Evolutionary conservation across 2,797 vertebrate species (phyloP), one percentile per base, ranked within the genome.

Genomic region (Coranthus polyacanthus): DNA sequence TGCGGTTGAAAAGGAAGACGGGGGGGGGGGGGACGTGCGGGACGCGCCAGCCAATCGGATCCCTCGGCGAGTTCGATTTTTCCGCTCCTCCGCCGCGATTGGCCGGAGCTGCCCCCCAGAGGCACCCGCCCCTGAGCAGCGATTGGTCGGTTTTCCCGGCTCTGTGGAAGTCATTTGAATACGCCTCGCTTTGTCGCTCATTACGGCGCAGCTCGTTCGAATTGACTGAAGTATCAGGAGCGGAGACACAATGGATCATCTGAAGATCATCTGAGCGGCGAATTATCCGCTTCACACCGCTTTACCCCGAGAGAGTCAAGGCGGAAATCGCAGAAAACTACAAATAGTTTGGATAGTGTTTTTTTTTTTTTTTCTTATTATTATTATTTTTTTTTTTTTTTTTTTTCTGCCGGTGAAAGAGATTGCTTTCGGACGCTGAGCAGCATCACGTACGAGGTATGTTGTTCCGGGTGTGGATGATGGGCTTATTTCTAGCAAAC

Each of bases 101-200:
- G 92, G 93, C 0, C 47, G 0, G 11, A 1, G 0, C 0, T 0
- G 5, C 18, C 68, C 47, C n/a, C 55, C 0, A 0, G 39, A 49
- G 67, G 29, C n/a, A 4, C 39, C 81, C 81, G 16, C 78, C 82
- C 9, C 47, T 43, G 22, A 0, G 16, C 45, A 0, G 24, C 45
- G 73, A 88, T 92, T 91, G 88, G 86, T 16, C 22, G 4, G 15
- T 70, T 92, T 93, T 93, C 91, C 89, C 92, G 92, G 91, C 89
- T 91, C 81, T 62, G 9, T 54, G 61, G 49, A 68, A 47, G 57
- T 87, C 72, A 89, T 93, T 92, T 92, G 91, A 93, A 92, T 89
- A 91, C 86, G 88, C 75, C 75, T 83, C 34, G 57, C 79, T 84
- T 55, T 71, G 75, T 67, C 62, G 72, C 62, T 85, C 75, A 50